These are phyloP conservation scores for Drosophila kurseongensis DNA, from an alignment of 1,140 invertebrate species.

Conservation along the genomic window DNA sequence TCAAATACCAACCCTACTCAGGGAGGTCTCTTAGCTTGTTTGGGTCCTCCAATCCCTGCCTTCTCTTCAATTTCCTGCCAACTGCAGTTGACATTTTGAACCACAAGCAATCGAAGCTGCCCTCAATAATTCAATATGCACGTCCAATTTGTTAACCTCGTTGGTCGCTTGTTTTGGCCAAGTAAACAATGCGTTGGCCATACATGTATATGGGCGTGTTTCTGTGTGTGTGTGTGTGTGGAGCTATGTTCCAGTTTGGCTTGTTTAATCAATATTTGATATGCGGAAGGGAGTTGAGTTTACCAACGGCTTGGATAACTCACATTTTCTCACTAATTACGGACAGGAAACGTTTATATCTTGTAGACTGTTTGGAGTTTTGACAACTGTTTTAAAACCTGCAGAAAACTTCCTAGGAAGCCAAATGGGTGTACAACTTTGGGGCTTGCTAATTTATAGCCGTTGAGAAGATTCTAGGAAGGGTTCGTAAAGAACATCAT, in stretches of 20 bases:
- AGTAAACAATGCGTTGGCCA: slow-evolving; percentile 63
- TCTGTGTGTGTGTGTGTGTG: not conserved
- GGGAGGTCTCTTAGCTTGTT: slow-evolving; percentile 12
- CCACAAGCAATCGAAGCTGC: slow-evolving; percentile 32
- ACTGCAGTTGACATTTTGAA: slow-evolving; percentile 47
- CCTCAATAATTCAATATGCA: slow-evolving; percentile 70
- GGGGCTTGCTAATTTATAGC: slow-evolving; percentile 22
- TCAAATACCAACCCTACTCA: not conserved
- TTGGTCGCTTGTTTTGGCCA: slow-evolving; percentile 61
- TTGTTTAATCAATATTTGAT: slow-evolving; percentile 54
- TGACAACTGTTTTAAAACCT: slow-evolving; percentile 15
- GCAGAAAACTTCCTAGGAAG: slow-evolving; percentile 40
- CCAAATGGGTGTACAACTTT: slow-evolving; percentile 25
- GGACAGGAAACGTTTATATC: slow-evolving; percentile 28
- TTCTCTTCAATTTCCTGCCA: not conserved
- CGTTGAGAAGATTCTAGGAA: slow-evolving; percentile 43
- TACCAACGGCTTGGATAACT: slow-evolving; percentile 9
- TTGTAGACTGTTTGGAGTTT: slow-evolving; percentile 2
- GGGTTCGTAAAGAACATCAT: slow-evolving; percentile 39
- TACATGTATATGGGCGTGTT: slow-evolving; percentile 3
- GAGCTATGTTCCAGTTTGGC: slow-evolving; percentile 31
- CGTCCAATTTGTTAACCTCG: slow-evolving; percentile 46
- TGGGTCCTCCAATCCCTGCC: not conserved
- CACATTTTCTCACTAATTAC: slow-evolving; percentile 33
- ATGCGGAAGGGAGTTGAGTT: slow-evolving; percentile 19